phyloP scores from a whole-genome alignment of 2,888 invertebrate genomes.

The Pyrrhosoma nymphula region DNA sequence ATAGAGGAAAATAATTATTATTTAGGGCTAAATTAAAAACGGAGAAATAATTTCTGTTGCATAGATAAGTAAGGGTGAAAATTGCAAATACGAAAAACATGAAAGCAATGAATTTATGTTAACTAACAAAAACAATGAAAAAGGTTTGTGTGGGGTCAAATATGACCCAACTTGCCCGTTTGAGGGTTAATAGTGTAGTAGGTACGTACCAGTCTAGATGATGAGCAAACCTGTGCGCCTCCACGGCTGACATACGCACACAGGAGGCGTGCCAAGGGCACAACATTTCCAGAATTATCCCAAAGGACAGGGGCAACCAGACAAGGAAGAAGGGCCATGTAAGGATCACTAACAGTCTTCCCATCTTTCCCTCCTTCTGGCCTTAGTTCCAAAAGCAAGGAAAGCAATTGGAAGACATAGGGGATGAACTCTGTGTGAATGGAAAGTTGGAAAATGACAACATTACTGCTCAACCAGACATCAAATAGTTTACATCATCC shows the following conservation, averaged over 20 bases:
- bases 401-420: constrained; percentile 98
- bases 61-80: too few relatives aligned
- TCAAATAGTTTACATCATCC: not conserved
- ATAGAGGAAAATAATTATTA: too few relatives aligned
- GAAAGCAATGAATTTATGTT: too few relatives aligned
- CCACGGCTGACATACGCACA: constrained; percentile 91
- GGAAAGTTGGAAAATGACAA: constrained; percentile 41
- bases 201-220: constrained; percentile 86
- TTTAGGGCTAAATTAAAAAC: too few relatives aligned
- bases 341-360: constrained; percentile 86
- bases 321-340: constrained; percentile 94
- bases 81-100: too few relatives aligned
- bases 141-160: too few relatives aligned
- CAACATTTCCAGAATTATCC: constrained; percentile 96
- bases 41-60: too few relatives aligned
- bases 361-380: constrained; percentile 73
- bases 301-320: constrained; percentile 94
- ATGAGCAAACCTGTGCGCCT: constrained; percentile 83
- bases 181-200: not conserved
- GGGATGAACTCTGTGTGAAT: constrained; percentile 93
- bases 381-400: constrained; percentile 91
- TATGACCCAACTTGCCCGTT: too few relatives aligned
- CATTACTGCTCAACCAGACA: not conserved
- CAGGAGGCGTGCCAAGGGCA: constrained; percentile 94
- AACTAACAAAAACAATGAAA: too few relatives aligned